Conservation (phyloP, 2,797 vertebrate species). For the Falco columbarius region DNA sequence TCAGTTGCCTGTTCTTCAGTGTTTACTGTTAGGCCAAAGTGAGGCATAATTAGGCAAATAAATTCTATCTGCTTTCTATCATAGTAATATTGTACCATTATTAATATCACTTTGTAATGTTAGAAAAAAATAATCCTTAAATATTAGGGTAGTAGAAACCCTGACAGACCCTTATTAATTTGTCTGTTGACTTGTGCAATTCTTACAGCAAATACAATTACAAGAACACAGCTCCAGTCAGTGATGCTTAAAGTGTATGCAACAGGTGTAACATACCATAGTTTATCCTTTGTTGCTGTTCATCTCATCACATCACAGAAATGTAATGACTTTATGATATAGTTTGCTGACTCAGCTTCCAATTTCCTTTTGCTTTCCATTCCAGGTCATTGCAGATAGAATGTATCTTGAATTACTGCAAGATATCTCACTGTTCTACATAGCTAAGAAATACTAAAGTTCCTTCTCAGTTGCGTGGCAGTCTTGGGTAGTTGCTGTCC, state of each 20-base stretch:
- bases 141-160: background rate
- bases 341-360: background rate
- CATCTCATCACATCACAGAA: background rate
- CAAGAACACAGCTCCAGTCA: background rate
- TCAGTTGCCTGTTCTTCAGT: background rate
- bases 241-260: background rate
- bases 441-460: background rate
- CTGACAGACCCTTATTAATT: background rate
- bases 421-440: background rate
- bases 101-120: background rate
- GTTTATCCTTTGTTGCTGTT: background rate
- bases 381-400: background rate
- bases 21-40: background rate
- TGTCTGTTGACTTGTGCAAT: background rate
- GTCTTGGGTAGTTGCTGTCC: background rate
- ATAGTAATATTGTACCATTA: background rate
- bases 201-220: background rate
- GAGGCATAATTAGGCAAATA: background rate
- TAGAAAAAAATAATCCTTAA: background rate
- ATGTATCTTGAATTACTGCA: background rate
- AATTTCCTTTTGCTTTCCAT: background rate
- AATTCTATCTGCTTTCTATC: background rate
- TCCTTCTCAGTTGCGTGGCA: background rate
- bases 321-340: background rate
- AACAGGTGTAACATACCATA: background rate